These are phyloP conservation scores for Melanerpes formicivorus DNA, from an alignment of 2,113 vertebrate genomes.

Conservation along the genomic window DNA sequence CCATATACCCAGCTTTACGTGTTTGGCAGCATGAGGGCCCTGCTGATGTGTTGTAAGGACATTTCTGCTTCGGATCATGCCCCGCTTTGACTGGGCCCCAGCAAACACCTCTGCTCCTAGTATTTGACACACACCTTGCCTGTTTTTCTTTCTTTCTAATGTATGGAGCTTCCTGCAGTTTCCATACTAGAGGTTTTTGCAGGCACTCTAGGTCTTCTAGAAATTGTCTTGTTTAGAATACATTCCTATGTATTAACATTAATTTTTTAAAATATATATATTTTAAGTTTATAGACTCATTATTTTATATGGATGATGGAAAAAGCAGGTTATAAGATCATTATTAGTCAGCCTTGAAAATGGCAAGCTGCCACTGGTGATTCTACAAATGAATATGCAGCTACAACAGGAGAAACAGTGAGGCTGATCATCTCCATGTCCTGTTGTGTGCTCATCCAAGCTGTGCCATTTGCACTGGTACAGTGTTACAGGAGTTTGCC, in stretches of 20 bases:
- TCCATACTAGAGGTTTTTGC: not conserved
- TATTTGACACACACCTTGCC: accelerated
- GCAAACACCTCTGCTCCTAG: not conserved
- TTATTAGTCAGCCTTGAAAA: not conserved
- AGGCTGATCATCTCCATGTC: not conserved
- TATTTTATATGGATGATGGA: not conserved
- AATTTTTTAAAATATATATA: not conserved
- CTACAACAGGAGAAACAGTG: not conserved
- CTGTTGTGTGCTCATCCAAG: not conserved
- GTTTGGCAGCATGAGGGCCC: not conserved
- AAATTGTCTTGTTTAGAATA: not conserved
- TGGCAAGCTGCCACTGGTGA: not conserved
- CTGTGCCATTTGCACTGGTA: not conserved
- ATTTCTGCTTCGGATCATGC: not conserved
- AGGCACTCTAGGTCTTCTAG: not conserved
- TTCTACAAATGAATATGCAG: not conserved
- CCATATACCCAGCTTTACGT: not conserved
- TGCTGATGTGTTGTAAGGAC: not conserved
- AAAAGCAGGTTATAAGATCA: not conserved
- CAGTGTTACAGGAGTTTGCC: not conserved
- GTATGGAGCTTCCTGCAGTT: not conserved
- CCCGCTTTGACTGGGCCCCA: not conserved
- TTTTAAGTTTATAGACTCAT: not conserved
- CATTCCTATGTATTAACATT: not conserved
- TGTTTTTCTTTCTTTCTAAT: not conserved